Evolutionary conservation across 2,888 invertebrate genomes (phyloP).

Genomic region (Drosophila putrida): DNA sequence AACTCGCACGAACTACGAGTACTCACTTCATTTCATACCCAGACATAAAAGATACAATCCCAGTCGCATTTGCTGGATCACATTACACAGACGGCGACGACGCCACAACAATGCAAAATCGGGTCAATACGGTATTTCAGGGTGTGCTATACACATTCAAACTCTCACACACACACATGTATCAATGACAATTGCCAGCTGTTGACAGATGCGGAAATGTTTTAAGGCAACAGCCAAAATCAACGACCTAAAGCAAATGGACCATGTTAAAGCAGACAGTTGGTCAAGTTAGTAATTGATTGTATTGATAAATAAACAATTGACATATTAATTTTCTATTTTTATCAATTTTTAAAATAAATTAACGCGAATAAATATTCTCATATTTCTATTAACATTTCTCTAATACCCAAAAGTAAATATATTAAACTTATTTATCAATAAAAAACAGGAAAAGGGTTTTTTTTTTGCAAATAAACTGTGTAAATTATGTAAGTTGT

Average conservation of each 20-base stretch:
- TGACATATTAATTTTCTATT: no score
- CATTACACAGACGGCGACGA: slow-evolving; percentile 44
- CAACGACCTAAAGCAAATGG: slow-evolving; percentile 10
- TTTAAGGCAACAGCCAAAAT: slow-evolving; percentile 33
- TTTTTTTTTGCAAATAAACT: no score
- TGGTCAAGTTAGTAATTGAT: no score
- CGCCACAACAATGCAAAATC: slow-evolving; percentile 64
- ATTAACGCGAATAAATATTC: no score
- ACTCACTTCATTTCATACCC: slow-evolving; percentile 13
- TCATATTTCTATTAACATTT: no score
- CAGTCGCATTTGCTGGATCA: slow-evolving; percentile 42
- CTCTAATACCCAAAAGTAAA: no score
- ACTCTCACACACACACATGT: slow-evolving; percentile 18
- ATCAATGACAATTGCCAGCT: slow-evolving; percentile 64
- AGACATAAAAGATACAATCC: slow-evolving; percentile 17
- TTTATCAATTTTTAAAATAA: no score
- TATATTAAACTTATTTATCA: no score
- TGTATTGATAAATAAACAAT: no score
- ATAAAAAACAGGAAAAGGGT: no score
- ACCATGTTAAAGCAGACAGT: background rate
- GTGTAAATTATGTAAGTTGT: no score
- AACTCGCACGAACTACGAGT: slow-evolving; percentile 21
- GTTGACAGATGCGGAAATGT: slow-evolving; percentile 51
- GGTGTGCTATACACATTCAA: slow-evolving; percentile 39
- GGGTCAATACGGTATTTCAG: slow-evolving; percentile 80